phyloP scores from a whole-genome alignment of 2,113 vertebrate species.

The Dasyprocta punctata region DNA sequence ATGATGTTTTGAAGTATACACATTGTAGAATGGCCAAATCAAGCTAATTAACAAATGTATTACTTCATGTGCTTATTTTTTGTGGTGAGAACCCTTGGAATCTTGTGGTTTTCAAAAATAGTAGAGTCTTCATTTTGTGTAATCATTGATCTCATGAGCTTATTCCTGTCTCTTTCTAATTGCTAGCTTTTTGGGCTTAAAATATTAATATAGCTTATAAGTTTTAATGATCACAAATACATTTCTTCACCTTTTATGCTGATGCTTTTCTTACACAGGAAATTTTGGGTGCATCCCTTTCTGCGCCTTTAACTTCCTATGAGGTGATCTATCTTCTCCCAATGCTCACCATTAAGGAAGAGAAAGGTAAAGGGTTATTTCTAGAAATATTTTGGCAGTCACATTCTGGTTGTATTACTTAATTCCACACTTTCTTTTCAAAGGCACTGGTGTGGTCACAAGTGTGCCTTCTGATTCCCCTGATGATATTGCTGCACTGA shows the following conservation, averaged over 20 bases:
- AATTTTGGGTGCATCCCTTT: slow-evolving; percentile 93
- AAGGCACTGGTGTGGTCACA: slow-evolving; percentile 97
- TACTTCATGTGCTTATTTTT: neutral
- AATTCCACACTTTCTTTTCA: slow-evolving; percentile 16
- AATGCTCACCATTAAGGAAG: slow-evolving; percentile 99
- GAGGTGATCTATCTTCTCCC: slow-evolving; percentile 95
- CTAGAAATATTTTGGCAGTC: neutral
- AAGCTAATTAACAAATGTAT: neutral
- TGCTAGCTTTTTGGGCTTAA: neutral
- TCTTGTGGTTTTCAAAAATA: neutral
- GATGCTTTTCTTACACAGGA: slow-evolving; percentile 87
- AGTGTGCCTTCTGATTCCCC: slow-evolving; percentile 98
- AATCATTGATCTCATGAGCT: neutral
- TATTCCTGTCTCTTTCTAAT: neutral
- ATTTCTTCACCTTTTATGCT: neutral
- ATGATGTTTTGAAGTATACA: neutral
- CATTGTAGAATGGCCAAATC: neutral
- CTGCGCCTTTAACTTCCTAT: slow-evolving; percentile 93
- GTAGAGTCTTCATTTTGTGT: neutral
- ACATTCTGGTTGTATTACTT: neutral
- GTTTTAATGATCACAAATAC: neutral
- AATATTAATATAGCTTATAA: slow-evolving; percentile 2
- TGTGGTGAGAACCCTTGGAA: neutral
- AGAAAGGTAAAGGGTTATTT: slow-evolving; percentile 92
- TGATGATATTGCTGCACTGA: slow-evolving; percentile 95